Evolutionary conservation across 2,113 vertebrate species (phyloP).

Genomic region (Mesocricetus auratus): DNA sequence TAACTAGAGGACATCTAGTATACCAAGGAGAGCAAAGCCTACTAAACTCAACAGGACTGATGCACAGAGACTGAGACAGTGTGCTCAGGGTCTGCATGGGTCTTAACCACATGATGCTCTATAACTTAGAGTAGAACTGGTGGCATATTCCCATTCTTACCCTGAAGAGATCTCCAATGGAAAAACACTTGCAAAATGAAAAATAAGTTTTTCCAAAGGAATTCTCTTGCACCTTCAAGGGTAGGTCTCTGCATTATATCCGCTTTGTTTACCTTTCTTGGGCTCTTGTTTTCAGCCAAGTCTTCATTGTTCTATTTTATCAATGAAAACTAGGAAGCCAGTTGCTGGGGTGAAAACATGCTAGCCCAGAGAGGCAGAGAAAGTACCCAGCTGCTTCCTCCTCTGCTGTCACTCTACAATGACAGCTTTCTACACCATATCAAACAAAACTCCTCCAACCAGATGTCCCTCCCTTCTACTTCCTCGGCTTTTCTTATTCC

Average conservation of each 20-base stretch:
- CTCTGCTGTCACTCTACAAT: neutral
- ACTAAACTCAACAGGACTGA: neutral
- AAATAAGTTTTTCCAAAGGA: neutral
- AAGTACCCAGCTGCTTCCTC: neutral
- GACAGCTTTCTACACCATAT: neutral
- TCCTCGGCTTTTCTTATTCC: neutral
- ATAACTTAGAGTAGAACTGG: neutral
- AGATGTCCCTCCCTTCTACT: neutral
- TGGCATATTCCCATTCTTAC: neutral
- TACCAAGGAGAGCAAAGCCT: neutral
- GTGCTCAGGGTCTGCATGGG: neutral
- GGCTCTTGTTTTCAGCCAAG: neutral
- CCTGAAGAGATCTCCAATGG: neutral
- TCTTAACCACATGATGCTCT: neutral
- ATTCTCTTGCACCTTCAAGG: neutral
- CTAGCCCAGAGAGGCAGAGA: neutral
- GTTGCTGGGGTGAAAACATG: neutral
- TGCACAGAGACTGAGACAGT: neutral
- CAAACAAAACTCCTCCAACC: neutral
- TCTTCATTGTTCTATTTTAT: neutral
- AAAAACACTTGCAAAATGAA: neutral
- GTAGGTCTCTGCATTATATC: neutral
- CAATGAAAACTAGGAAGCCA: neutral
- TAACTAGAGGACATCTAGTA: neutral
- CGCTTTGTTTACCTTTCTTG: no score